Evolutionary conservation across 2,888 invertebrate species (phyloP), one percentile per base, ranked within the genome.

Genomic region (Apamea sordens): DNA sequence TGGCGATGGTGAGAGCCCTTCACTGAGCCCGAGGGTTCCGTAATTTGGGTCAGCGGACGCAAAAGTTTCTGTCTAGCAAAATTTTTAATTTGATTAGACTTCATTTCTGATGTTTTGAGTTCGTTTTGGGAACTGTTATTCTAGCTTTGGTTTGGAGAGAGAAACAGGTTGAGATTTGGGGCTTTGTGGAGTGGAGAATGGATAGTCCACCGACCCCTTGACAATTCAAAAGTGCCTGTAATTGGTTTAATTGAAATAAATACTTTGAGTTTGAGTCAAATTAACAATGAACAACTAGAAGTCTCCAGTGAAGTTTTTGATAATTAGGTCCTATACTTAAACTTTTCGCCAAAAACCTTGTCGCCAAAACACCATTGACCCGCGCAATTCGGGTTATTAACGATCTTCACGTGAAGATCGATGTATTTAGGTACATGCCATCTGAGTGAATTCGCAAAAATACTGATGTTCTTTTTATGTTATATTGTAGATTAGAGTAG

Each of bases 21-120:
- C 81, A 92, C 89, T 79, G 80, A 78, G 86, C 87, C 88, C 77
- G 90, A 93, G 94, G 92, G 93, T 88, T 89, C 84, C 89, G 92
- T 94, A 93, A 95, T 95, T 95, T 94, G 93, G 95, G 95, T 95
- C 95, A 95, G 93, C 91, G 89, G 88, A 90, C 90, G 92, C 89
- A 92, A 93, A 94, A 94, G 91, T 93, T 93, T 92, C 91, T 88
- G 90, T 89, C 92, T 91, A 91, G 92, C 91, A 78, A 91, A 91
- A 89, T 91, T 93, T 90, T 92, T 92, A 91, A 94, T 93, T 93
- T 93, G 92, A 94, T 93, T 92, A 91, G 91, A 86, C 88, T 90
- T 89, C 88, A 90, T 88, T 89, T 85, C 77, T 85, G 79, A 59
- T 41, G 65, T 82, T 86, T 90, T 84, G 84, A 86, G 75, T 80